Conservation (phyloP, 2,888 invertebrate genomes). For the Alloplasta piceator region DNA sequence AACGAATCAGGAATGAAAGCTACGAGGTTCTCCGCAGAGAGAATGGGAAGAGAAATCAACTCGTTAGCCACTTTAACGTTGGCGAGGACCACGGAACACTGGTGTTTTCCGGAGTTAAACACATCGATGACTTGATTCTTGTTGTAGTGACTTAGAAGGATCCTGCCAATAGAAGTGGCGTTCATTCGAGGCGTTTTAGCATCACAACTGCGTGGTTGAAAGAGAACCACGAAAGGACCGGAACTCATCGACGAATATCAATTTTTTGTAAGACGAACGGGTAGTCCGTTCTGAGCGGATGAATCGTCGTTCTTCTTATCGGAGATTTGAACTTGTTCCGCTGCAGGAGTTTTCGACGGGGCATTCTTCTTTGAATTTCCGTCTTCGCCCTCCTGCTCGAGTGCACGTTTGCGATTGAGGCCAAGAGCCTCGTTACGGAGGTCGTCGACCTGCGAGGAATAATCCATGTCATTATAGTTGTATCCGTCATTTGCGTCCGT, state of each 20-base stretch:
- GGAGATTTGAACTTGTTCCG: neutral
- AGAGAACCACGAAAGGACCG: constrained; percentile 19
- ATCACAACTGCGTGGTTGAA: neutral
- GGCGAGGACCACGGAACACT: neutral
- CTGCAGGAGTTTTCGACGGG: neutral
- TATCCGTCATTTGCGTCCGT: too few species aligned
- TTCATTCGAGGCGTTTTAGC: constrained; percentile 2
- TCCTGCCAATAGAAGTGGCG: constrained; percentile 7
- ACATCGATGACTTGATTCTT: constrained; percentile 8
- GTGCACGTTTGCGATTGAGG: too few species aligned
- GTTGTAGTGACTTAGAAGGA: neutral
- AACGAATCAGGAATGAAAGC: constrained; percentile 25
- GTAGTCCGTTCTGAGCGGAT: neutral
- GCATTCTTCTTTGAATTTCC: neutral
- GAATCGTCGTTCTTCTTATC: constrained; percentile 16
- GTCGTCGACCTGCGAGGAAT: neutral
- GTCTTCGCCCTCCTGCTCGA: too few species aligned
- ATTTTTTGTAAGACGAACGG: neutral
- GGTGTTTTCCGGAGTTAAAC: constrained; percentile 26
- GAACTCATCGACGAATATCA: neutral
- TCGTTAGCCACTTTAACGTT: constrained; percentile 2
- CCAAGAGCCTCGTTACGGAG: neutral
- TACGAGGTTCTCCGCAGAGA: neutral
- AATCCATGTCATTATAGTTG: neutral
- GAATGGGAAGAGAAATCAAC: neutral